These are phyloP conservation scores for Strongylocentrotus purpuratus DNA, from an alignment of 35 echinoderm and acorn worm genomes.

Conservation along the genomic window DNA sequence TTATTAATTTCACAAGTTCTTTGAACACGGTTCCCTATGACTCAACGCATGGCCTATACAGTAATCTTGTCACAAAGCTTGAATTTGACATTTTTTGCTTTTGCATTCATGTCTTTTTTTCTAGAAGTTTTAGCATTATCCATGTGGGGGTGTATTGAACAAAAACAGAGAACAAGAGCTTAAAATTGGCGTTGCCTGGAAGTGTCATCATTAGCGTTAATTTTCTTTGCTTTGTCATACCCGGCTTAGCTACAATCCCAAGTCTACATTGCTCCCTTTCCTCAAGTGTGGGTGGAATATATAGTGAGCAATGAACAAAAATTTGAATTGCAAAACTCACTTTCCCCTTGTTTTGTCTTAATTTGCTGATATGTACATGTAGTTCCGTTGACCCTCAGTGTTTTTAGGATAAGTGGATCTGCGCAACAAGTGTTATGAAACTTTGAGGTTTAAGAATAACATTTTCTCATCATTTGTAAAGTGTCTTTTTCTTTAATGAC, in stretches of 20 bases:
- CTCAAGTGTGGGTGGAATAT: neutral
- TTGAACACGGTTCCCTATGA: neutral
- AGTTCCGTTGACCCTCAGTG: neutral
- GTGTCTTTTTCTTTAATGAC: neutral
- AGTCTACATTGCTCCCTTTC: neutral
- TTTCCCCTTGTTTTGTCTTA: neutral
- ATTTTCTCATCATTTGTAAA: neutral
- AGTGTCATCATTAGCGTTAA: neutral
- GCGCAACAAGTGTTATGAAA: neutral
- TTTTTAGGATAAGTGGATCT: neutral
- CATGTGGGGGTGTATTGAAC: neutral
- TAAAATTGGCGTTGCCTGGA: neutral
- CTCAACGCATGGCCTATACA: neutral
- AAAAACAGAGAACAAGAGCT: neutral
- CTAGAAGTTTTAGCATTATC: neutral
- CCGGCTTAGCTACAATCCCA: neutral
- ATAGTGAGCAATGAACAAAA: neutral
- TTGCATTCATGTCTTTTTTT: neutral
- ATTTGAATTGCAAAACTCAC: neutral
- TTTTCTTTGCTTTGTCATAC: neutral
- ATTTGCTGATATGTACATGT: neutral
- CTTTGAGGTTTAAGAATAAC: neutral
- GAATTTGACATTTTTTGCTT: neutral
- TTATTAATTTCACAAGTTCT: neutral
- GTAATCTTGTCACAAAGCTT: neutral